Percentiles rank a stretch among this genome's conserved stretches.
Conservation (phyloP, 1,140 invertebrate species). For the Papilio glaucus region DNA sequence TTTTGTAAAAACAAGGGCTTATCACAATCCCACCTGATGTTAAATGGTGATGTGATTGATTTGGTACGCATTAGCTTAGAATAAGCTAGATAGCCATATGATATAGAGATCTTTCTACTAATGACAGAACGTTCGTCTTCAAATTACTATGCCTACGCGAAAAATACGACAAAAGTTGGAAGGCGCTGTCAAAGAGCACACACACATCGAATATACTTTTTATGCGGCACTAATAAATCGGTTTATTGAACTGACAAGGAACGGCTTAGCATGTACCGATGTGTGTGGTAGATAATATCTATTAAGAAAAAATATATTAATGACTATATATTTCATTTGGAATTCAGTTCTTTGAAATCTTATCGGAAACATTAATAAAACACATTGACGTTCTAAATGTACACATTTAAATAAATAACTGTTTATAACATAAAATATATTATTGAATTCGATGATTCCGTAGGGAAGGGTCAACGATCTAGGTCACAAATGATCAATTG, state of each 20-base stretch:
- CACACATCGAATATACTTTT: background rate
- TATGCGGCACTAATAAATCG: slow-evolving; percentile 4
- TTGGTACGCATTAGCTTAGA: too few relatives aligned
- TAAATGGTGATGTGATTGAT: too few relatives aligned
- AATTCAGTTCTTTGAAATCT: slow-evolving; percentile 8
- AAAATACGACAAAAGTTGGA: too few relatives aligned
- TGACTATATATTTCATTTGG: background rate
- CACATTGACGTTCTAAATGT: slow-evolving; percentile 3
- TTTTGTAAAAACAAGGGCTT: too few relatives aligned
- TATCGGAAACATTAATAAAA: slow-evolving; percentile 4
- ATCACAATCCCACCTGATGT: too few relatives aligned
- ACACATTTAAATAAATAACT: slow-evolving; percentile 6
- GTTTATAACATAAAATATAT: slow-evolving; percentile 1
- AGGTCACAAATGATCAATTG: slow-evolving; percentile 16
- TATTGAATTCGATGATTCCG: background rate
- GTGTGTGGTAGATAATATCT: background rate
- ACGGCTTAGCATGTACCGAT: background rate
- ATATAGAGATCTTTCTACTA: too few relatives aligned
- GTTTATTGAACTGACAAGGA: slow-evolving; percentile 2
- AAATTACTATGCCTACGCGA: too few relatives aligned
- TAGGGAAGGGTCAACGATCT: slow-evolving; percentile 11
- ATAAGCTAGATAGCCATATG: too few relatives aligned
- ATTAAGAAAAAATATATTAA: background rate
- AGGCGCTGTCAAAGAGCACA: background rate
- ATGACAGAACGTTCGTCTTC: too few relatives aligned